Base-by-base conservation (phyloP, 2,888 invertebrate genomes). In the Chaitophorus viminalis region DNA sequence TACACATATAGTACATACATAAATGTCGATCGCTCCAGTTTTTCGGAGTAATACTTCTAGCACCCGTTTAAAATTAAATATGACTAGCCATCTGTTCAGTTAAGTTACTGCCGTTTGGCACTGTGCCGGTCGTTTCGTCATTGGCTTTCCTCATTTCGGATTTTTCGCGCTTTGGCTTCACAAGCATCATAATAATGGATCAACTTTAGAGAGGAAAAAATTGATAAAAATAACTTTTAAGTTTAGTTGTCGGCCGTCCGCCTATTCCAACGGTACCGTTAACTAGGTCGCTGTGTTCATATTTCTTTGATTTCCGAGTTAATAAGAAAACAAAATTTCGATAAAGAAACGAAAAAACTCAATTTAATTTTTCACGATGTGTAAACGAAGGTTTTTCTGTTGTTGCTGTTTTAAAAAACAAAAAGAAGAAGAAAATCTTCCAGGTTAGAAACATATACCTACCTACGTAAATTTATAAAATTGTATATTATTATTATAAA, bases 151-250 rank as follows among this genome's bases (percentile, higher is more conserved):
- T 81, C 87, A 74, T 87, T 87, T 87, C 87, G 75, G 81, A 87
- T 87, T 87, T 87, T 87, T 87, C 81, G 87, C 87, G 81, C 81
- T 87, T 86, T 87, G 87, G 81, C 87, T 87, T 81, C 75, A 81
- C 54, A 60, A 87, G 65, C 87, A 65, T 87, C 87, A 87, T 81
- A 81, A 87, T 87, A 87, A 87, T 75, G 87, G 87, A 87, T 81
- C 87, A 81, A 79, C 79, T 87, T 87, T 87, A 74, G 79, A 87
- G 87, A 25, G 81, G 87, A 79, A 87, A 86, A 87, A 87, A 87
- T 79, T 87, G 79, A 87, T 87, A 87, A 87, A 87, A 87, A 87
- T 87, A 87, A 87, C 87, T 87, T 79, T 87, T 74, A 87, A 87
- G 87, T 79, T 87, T 65, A 87, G 87, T 87, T 81, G 74, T 79